Conservation (phyloP, 2,113 vertebrate genomes). For the Takifugu flavidus region DNA sequence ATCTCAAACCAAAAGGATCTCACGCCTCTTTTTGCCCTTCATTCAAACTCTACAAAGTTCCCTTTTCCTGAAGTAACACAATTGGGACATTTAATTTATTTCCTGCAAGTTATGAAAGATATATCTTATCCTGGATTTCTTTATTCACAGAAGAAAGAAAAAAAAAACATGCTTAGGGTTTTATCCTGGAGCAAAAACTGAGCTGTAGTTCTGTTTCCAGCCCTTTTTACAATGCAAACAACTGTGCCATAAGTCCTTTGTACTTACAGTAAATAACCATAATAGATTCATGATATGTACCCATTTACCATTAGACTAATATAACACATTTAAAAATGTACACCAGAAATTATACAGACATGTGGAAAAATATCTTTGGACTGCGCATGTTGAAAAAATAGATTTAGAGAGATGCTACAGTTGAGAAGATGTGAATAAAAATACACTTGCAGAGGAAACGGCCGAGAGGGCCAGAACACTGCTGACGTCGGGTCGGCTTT, state of each 20-base stretch:
- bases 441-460: constrained; percentile 15
- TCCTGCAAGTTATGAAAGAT: constrained; percentile 56
- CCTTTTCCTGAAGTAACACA: constrained; percentile 60
- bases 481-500: constrained; percentile 13
- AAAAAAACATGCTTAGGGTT: no score
- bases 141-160: constrained; percentile 15
- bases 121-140: constrained; percentile 52
- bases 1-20: constrained; percentile 47
- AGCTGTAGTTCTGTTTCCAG: constrained; percentile 13
- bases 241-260: constrained; percentile 29
- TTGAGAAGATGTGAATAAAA: constrained; percentile 35
- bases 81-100: constrained; percentile 52
- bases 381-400: constrained; percentile 75
- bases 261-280: constrained; percentile 57
- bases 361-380: constrained; percentile 80
- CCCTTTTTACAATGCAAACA: constrained; percentile 28
- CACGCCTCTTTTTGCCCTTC: constrained; percentile 57
- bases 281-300: constrained; percentile 67
- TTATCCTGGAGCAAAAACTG: no score
- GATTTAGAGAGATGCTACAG: constrained; percentile 60
- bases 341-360: constrained; percentile 68
- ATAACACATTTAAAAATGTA: constrained; percentile 59
- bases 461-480: constrained; percentile 1
- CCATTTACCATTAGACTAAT: constrained; percentile 58
- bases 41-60: constrained; percentile 56